Conservation (phyloP, 1,140 invertebrate species). For the Coboldia fuscipes region DNA sequence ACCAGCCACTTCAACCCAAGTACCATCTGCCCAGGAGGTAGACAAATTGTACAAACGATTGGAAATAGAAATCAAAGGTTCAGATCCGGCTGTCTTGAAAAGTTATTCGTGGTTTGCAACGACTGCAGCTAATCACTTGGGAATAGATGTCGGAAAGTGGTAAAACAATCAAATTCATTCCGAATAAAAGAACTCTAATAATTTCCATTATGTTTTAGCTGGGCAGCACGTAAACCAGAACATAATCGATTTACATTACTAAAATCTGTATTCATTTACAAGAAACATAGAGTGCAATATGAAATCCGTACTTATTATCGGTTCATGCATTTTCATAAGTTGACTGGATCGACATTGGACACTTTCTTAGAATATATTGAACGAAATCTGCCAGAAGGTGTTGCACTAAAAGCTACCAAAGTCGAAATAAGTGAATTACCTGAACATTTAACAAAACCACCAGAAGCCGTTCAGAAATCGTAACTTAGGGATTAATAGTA, state of each 20-base stretch:
- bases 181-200: constrained; percentile 6
- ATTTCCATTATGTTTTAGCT: constrained; percentile 26
- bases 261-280: constrained; percentile 76
- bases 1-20: too few relatives aligned
- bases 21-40: too few relatives aligned
- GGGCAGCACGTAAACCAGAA: constrained; percentile 41
- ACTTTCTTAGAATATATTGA: constrained; percentile 94
- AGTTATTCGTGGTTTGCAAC: constrained; percentile 76
- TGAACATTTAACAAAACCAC: constrained; percentile 24
- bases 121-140: constrained; percentile 55
- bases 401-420: constrained; percentile 85
- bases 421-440: constrained; percentile 36
- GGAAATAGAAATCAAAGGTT: constrained; percentile 68
- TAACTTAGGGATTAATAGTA: too few relatives aligned
- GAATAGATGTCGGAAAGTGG: constrained; percentile 51
- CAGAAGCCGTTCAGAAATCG: constrained; percentile 4
- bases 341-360: constrained; percentile 89
- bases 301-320: constrained; percentile 85
- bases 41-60: constrained; percentile 67
- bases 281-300: constrained; percentile 91
- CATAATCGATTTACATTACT: constrained; percentile 60
- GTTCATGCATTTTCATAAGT: constrained; percentile 55
- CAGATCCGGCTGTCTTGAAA: constrained; percentile 66
- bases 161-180: too few relatives aligned
- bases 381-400: constrained; percentile 91